Evolutionary conservation across 2,888 invertebrate species (phyloP), one percentile per base, ranked within the genome.

Genomic region (Meiosimyza decipiens): DNA sequence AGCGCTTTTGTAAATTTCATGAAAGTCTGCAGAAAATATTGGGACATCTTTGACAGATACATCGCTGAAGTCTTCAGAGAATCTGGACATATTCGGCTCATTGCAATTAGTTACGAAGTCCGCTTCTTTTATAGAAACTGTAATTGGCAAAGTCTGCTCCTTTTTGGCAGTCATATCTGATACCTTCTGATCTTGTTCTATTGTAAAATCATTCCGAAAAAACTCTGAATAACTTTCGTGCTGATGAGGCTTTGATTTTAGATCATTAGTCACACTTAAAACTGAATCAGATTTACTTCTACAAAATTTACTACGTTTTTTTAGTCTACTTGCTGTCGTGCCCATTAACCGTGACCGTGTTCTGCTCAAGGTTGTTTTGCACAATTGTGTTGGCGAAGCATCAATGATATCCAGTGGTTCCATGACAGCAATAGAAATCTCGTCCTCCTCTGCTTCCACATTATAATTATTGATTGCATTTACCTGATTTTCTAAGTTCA

Each of bases 131-230:
- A 81, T 78, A 3, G 83, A 82, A 4, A 80, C 80, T 77, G 78
- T 50, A 81, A 7, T 74, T 2, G 80, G 33, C 0, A 80, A 80
- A 1, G 13, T 11, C 13, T 73, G 33, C 57, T 72, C 54, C 9
- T 52, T 6, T 15, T 50, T 55, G 1, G 6, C 51, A 2, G 13
- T 13, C 57, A n/a, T 28, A n/a, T 33, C 7, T 2, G 13, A 59
- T 40, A 16, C 40, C 6, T 65, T 67, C 12, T 67, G 52, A 0
- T 16, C 52, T 18, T 71, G 13, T 22, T 78, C 76, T 15, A 69
- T 73, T 2, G 79, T 79, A 71, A 86, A 85, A 33, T 85, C 83
- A 71, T 84, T 85, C 28, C 79, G 78, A 59, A 86, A 86, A 13
- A 83, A 83, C 6, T 84, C 80, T 0, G 86, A 82, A 40, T 82